Conservation (phyloP, 2,113 vertebrate genomes). For the Tupaia chinensis region DNA sequence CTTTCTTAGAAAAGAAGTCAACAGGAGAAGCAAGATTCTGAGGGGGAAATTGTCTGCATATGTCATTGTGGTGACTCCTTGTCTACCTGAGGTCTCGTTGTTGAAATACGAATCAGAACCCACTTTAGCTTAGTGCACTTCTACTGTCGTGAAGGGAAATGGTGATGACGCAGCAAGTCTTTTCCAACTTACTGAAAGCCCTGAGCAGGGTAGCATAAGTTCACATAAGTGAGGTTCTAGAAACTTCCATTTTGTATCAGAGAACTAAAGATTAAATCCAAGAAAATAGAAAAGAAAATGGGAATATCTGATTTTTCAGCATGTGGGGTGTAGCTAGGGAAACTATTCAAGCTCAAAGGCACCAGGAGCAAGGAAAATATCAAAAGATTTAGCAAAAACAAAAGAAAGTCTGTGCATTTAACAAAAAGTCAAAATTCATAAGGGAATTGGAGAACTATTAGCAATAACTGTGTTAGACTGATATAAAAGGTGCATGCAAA, state of each 20-base stretch:
- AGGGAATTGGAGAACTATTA: neutral
- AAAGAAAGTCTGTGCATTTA: neutral
- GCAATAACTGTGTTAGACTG: neutral
- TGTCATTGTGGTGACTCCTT: slow-evolving; percentile 56
- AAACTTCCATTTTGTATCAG: slow-evolving; percentile 18
- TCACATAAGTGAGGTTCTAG: neutral
- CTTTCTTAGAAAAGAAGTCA: slow-evolving; percentile 66
- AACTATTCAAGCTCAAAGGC: neutral
- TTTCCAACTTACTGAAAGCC: neutral
- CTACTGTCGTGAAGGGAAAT: slow-evolving; percentile 57
- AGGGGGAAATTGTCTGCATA: neutral
- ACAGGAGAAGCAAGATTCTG: slow-evolving; percentile 36
- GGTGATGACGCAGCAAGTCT: neutral
- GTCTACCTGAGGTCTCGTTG: neutral
- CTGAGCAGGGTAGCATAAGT: neutral
- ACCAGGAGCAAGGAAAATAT: neutral
- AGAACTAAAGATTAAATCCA: neutral
- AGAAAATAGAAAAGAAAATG: neutral
- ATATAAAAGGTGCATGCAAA: neutral
- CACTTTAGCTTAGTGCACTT: slow-evolving; percentile 54
- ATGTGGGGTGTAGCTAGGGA: neutral
- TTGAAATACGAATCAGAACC: slow-evolving; percentile 46
- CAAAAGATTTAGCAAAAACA: neutral
- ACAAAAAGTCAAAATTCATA: neutral
- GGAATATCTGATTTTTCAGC: neutral